Conservation (phyloP, 2,113 vertebrate species). For the human region GRCh38 chr6:164242001-164242500, state of each 20-base stretch:
- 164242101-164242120: neutral
- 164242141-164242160: neutral
- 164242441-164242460: neutral
- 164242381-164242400: too few species aligned
- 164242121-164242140: neutral
- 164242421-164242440: neutral
- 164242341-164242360: neutral
- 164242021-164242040: neutral
- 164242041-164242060: rapidly evolving
- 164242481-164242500: neutral
- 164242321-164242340: too few species aligned
- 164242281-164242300: rapidly evolving
- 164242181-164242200: too few species aligned
- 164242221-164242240: neutral
- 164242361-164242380: neutral
- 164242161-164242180: neutral
- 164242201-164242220: neutral
- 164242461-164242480: neutral
- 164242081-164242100: neutral
- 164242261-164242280: neutral
- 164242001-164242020: rapidly evolving
- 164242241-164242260: neutral
- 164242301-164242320: too few species aligned
- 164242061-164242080: rapidly evolving
- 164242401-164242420: neutral